Base-by-base conservation (phyloP, 2,888 invertebrate species). In the Pelosia muscerda region DNA sequence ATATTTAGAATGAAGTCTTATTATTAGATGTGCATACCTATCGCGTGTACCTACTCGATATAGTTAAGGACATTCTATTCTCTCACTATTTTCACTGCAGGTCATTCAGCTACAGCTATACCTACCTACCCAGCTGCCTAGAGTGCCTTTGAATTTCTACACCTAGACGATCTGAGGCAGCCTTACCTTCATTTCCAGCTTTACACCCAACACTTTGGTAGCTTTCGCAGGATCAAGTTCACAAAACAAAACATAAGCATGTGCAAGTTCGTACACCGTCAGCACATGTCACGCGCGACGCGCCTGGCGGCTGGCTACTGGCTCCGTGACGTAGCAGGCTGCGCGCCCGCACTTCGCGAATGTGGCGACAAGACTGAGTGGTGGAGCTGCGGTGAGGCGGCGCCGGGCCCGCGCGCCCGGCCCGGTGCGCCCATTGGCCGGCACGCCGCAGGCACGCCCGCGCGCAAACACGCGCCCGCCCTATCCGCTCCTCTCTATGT, bases 101-200 rank as follows among this genome's bases (percentile, higher is more conserved):
- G 49, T 8, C 49, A 28, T 49, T 28, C 34, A 25, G 19, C 11
- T 28, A 9, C n/a, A 22, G 15, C 10, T 34, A 38, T 34, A 54
- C 9, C n/a, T 49, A 49, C 2, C 19, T 49, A 63, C 65, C 28
- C 31, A 28, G 58, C 58, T 58, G 49, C 58, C 31, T 31, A 49
- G 22, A 19, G 49, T 49, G 19, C 26, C 38, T 55, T 56, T 22
- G 19, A 60, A 15, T 26, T 26, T 38, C 5, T 38, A 26, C 0
- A 23, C 13, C 25, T 34, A 55, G 61, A 66, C 15, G 19, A 28
- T 34, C 38, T 13, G 53, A 56, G 42, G 19, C 55, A 10, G 38
- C 56, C 90, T 86, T 78, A 92, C 93, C 93, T 93, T 93, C 93
- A 93, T 93, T 81, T 93, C 92, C 82, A 88, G 74, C 81, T 92